Conservation (phyloP, 2,113 vertebrate species). For the Castor canadensis region DNA sequence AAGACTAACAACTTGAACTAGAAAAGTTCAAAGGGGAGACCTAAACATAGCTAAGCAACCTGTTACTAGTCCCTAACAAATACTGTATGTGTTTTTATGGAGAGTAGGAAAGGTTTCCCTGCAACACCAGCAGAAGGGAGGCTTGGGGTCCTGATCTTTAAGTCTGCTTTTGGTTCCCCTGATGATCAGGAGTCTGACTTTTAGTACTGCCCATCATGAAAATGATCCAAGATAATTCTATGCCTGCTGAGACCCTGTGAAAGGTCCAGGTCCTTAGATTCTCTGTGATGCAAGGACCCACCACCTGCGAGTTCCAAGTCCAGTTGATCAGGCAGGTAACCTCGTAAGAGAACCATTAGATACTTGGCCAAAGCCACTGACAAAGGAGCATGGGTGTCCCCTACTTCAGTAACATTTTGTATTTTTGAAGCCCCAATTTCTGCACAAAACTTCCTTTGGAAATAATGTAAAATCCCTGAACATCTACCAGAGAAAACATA, state of each 20-base stretch:
- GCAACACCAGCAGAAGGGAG: not conserved
- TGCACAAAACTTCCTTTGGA: not conserved
- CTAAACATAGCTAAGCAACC: not conserved
- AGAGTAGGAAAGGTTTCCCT: not conserved
- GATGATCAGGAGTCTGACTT: not conserved
- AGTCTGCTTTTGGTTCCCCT: not conserved
- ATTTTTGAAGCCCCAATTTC: not conserved
- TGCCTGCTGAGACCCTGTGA: not conserved
- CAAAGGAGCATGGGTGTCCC: not conserved
- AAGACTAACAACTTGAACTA: not conserved
- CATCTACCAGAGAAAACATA: not conserved
- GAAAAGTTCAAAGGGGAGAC: not conserved
- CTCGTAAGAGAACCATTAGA: not conserved
- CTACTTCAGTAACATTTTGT: not conserved
- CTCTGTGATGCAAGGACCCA: not conserved
- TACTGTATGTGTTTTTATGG: not conserved
- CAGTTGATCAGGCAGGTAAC: not conserved
- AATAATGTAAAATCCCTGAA: not conserved
- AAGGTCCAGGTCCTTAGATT: not conserved
- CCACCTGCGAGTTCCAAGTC: not conserved
- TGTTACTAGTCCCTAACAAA: not conserved
- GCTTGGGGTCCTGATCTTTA: not conserved
- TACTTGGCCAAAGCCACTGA: not conserved
- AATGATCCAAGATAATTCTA: not conserved
- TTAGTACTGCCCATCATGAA: not conserved